A percentile compares a stretch with the other conserved stretches of the same genome.
phyloP scores from a whole-genome alignment of 2,797 vertebrate species.

The Hipposideros larvatus region DNA sequence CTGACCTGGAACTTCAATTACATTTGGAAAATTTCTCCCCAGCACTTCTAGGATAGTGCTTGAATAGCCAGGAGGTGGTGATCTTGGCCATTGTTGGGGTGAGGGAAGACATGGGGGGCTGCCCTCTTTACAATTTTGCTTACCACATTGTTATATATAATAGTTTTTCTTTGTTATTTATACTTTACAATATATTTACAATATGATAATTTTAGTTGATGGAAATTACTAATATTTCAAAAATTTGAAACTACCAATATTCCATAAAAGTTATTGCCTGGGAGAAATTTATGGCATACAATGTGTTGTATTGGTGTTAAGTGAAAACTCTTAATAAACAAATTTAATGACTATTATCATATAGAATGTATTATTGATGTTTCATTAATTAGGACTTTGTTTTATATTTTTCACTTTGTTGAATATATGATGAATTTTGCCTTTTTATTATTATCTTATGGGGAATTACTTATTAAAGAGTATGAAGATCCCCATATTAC shows the following conservation, averaged over 20 bases:
- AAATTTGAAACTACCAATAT: constrained; percentile 1
- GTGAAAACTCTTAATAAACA: constrained; percentile 31
- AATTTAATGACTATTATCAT: constrained; percentile 33
- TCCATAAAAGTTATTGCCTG: constrained; percentile 10
- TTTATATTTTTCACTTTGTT: constrained; percentile 41
- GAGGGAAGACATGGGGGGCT: too few species aligned
- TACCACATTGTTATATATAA: neutral
- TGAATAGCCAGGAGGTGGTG: neutral
- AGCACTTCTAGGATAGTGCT: neutral
- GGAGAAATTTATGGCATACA: neutral
- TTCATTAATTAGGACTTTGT: neutral
- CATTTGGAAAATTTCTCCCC: neutral
- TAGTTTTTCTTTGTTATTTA: constrained; percentile 15
- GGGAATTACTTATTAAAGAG: neutral
- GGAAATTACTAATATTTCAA: constrained; percentile 24
- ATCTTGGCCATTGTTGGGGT: neutral
- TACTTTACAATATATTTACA: neutral
- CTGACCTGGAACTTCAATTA: neutral
- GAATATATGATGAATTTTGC: constrained; percentile 13
- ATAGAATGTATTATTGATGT: constrained; percentile 5
- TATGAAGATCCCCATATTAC: constrained; percentile 6
- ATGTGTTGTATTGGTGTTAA: neutral
- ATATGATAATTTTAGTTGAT: constrained; percentile 10
- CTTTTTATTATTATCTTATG: constrained; percentile 21
- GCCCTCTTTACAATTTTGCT: neutral